phyloP scores from a whole-genome alignment of 2,797 vertebrate species.

The Catostomus latipinnis region DNA sequence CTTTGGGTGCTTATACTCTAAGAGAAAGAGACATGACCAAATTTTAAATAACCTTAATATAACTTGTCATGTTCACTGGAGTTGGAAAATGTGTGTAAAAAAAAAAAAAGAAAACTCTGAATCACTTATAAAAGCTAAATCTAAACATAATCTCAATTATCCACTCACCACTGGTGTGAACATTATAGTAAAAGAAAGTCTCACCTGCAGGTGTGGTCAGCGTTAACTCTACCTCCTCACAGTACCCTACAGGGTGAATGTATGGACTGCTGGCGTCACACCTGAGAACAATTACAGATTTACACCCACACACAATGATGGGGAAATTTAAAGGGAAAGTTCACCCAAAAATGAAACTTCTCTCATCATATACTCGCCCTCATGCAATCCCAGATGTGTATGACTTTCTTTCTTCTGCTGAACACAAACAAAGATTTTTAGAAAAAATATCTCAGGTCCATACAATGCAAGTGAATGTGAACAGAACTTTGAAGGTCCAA shows the following conservation, averaged over 20 bases:
- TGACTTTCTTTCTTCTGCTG: too few relatives aligned
- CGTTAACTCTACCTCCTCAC: slow-evolving; percentile 84
- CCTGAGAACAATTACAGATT: slow-evolving; percentile 62
- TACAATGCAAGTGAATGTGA: too few relatives aligned
- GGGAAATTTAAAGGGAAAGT: too few relatives aligned
- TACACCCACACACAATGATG: slow-evolving; percentile 8
- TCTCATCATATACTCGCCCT: not conserved
- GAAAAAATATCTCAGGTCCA: too few relatives aligned
- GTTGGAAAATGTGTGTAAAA: not conserved
- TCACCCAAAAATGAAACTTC: too few relatives aligned
- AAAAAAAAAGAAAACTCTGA: not conserved
- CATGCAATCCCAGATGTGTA: not conserved
- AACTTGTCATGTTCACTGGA: not conserved
- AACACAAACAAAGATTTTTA: too few relatives aligned
- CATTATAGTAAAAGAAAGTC: slow-evolving; percentile 44
- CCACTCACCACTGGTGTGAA: not conserved
- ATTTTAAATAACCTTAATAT: slow-evolving; percentile 8
- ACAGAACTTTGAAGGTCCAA: too few relatives aligned
- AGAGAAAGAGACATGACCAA: slow-evolving; percentile 16
- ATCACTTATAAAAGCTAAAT: not conserved
- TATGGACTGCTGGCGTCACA: slow-evolving; percentile 85
- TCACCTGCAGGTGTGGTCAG: slow-evolving; percentile 90
- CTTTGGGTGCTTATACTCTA: slow-evolving; percentile 85
- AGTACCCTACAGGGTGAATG: slow-evolving; percentile 84
- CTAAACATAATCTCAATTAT: not conserved